Base-by-base conservation (phyloP, 2,888 invertebrate genomes). In the Drosophila nr. fundita region DNA sequence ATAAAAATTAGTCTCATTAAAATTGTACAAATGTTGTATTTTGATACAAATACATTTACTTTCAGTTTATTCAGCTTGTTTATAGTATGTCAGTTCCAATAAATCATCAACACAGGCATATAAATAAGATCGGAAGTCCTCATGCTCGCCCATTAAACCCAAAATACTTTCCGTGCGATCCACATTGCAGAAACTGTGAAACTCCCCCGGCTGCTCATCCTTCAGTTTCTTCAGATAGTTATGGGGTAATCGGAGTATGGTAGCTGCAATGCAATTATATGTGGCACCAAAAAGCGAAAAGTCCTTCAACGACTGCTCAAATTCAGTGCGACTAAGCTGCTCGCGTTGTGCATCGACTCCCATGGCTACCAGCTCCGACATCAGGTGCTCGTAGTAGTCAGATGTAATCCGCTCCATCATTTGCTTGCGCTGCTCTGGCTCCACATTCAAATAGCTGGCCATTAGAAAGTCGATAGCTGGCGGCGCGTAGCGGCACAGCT, bases 181-280 rank as follows among this genome's bases (percentile, higher is more conserved):
- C 2, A 90, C 84, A 74, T 92, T 92, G 42, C 90, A 90, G 75
- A 93, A 93, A 15, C 91, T 91, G 72, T 93, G 86, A 75, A 93
- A 94, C 4, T 90, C 87, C 3, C 83, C 82, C 0, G 91, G 88
- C 63, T 92, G 82, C n/a, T 80, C 78, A 4, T 89, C 78, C 55
- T 93, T 90, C 7, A 94, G 78, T 49, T 82, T 75, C 29, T 90
- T 87, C 0, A 92, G 78, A 71, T 93, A 90, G 64, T 93, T 92
- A 0, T 90, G 83, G 0, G 93, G 92, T 8, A 94, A 75, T 50
- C 90, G 90, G 2, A 91, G 48, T 1, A 91, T 70, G 0, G 92
- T 91, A 1, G 90, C 89, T 2, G 82, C 81, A 34, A 92, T 87
- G 58, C 92, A 92, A 32, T 93, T 93, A 59, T 92, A 93, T 54